Base-by-base conservation (phyloP, 2,797 vertebrate species). In the Anabas testudineus region DNA sequence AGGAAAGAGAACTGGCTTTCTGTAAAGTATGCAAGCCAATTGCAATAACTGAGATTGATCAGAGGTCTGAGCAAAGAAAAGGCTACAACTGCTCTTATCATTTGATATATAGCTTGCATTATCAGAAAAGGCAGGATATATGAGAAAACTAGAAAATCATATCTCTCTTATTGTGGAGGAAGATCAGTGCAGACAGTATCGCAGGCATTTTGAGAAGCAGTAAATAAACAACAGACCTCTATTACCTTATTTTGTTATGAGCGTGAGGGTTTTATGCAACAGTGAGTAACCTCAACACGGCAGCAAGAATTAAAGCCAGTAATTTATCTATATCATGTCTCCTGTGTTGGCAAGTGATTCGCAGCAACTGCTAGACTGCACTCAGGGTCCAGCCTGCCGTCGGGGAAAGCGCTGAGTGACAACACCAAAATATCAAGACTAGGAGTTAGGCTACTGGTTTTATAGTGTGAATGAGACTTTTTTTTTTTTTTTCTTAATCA, bases 241-340 rank as follows among this genome's bases (percentile, higher is more conserved):
- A 9, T 52, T 60, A 37, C 52, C 46, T 19, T 43, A 54, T 74
- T 59, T 45, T 15, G 39, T 42, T 64, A 43, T 55, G 69, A 76
- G 55, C 6, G 14, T 30, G 47, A 61, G 64, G 73, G 65, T 74
- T 83, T 85, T 87, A 83, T 87, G 87, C 81, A 85, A 87, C 59
- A 76, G 67, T 78, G 78, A 76, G 56, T 67, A 69, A 68, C 72
- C 67, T 81, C 57, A 69, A 60, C 51, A 32, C 10, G 4, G 41
- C 73, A 64, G 63, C 43, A 12, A 64, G 43, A 74, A 61, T 54
- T 54, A 49, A 67, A 72, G 46, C 37, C 19, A 5, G 30, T 42
- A 19, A 58, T 58, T 64, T 68, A 26, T 69, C 28, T 68, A 67
- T 49, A 37, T 66, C 45, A 49, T 16, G 1, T 80, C 4, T 57